Conservation (phyloP, 2,113 vertebrate species). For the Zosterops lateralis region DNA sequence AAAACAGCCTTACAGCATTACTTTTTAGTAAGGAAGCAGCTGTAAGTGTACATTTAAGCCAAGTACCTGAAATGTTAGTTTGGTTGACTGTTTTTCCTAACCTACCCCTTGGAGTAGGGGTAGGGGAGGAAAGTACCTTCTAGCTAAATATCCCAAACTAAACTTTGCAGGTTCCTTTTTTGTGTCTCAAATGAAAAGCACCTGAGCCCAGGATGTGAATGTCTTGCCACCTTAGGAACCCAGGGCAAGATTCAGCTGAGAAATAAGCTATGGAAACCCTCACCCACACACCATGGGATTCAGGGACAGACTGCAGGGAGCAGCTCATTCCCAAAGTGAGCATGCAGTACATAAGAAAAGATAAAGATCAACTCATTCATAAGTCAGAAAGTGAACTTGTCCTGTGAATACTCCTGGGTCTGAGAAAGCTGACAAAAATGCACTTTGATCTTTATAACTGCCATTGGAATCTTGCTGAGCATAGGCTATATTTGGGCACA, state of each 20-base stretch:
- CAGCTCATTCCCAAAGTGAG: neutral
- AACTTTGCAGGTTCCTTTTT: neutral
- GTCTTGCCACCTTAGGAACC: neutral
- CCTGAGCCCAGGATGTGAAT: neutral
- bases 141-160: neutral
- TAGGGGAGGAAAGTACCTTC: neutral
- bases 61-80: neutral
- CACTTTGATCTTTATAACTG: neutral
- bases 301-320: neutral
- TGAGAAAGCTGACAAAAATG: neutral
- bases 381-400: neutral
- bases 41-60: neutral
- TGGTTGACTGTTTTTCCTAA: neutral
- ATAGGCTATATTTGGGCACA: neutral
- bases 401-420: neutral
- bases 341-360: neutral
- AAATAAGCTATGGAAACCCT: neutral
- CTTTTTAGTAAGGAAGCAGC: neutral
- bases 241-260: neutral
- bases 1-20: neutral
- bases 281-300: fast-evolving
- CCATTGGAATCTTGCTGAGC: neutral
- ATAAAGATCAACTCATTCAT: neutral
- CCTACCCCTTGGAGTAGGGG: neutral
- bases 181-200: neutral